Evolutionary conservation across 2,888 invertebrate species (phyloP).

Genomic region (Trichogramma dendrolimi): DNA sequence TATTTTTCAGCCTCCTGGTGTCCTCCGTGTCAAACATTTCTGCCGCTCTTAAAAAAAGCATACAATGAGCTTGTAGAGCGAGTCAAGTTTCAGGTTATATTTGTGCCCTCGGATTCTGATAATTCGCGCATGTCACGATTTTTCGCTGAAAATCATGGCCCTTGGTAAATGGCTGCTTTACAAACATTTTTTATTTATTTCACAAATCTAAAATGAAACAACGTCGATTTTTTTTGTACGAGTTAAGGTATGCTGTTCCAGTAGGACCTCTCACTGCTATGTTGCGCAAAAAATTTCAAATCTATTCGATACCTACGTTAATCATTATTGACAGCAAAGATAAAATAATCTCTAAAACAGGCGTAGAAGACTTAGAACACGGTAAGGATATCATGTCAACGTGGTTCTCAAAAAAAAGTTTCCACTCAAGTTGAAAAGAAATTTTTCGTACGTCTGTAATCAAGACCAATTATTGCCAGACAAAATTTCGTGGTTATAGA

Average conservation of each 20-base stretch:
- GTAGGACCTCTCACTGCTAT: conserved; percentile 26
- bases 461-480: no score
- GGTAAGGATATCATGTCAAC: conserved; percentile 24
- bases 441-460: no score
- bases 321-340: conserved; percentile 30
- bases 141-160: conserved; percentile 33
- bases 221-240: neutral
- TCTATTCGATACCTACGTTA: conserved; percentile 32
- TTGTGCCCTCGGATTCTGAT: conserved; percentile 35
- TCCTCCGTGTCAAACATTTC: conserved; percentile 34
- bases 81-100: conserved; percentile 34
- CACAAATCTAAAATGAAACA: neutral
- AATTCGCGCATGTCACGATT: conserved; percentile 30
- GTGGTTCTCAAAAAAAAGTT: conserved; percentile 29
- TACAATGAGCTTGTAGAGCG: conserved; percentile 25
- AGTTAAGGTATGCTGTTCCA: conserved; percentile 32
- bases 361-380: conserved; percentile 31
- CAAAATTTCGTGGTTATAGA: no score
- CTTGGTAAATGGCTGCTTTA: conserved; percentile 29
- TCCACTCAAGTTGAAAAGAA: no score
- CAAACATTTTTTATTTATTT: neutral
- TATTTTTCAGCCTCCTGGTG: conserved; percentile 40
- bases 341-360: conserved; percentile 30
- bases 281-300: conserved; percentile 31
- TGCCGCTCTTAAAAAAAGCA: conserved; percentile 30